Base-by-base conservation (phyloP, 2,888 invertebrate genomes). In the Antitype chi region DNA sequence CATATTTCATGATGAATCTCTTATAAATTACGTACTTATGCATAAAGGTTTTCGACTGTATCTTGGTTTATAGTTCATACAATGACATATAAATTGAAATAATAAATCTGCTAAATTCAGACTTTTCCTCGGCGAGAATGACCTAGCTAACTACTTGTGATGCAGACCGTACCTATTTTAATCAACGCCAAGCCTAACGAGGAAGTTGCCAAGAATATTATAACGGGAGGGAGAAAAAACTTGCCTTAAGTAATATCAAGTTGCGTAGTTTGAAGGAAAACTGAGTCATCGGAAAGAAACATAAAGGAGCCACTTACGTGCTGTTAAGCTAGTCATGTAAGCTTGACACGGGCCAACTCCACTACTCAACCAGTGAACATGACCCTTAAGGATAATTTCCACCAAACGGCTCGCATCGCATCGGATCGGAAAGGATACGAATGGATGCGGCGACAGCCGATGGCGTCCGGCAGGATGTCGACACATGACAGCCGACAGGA, bases 151-250 rank as follows among this genome's bases (percentile, higher is more conserved):
- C 57, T 62, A 72, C 53, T 78, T 84, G 57, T 32, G 38, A 57
- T 81, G 71, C 75, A 69, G 52, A 76, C 73, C n/a, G 52, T 78
- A 72, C 63, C 70, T 38, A 62, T 81, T 85, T 86, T 84, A 84
- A 84, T 84, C 86, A 85, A 72, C 69, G 63, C 32, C 60, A 52
- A 62, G 59, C 55, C 47, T 71, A 81, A 76, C 70, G 72, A 85
- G 72, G 43, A 73, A 79, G 70, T 85, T 76, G 78, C 57, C 72
- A 60, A 76, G 70, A 76, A 86, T 78, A 74, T 78, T 74, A 55
- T 76, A 74, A 72, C 74, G 43, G 28, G 23, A 67, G 68, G 28
- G 62, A 64, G 49, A 59, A 67, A 84, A 72, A 78, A 67, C 32
- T 68, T 69, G 66, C 38, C 28, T 28, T 66, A 74, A 74, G 55